Conservation (phyloP, 1,140 invertebrate species). For the Meloidogyne floridensis region DNA sequence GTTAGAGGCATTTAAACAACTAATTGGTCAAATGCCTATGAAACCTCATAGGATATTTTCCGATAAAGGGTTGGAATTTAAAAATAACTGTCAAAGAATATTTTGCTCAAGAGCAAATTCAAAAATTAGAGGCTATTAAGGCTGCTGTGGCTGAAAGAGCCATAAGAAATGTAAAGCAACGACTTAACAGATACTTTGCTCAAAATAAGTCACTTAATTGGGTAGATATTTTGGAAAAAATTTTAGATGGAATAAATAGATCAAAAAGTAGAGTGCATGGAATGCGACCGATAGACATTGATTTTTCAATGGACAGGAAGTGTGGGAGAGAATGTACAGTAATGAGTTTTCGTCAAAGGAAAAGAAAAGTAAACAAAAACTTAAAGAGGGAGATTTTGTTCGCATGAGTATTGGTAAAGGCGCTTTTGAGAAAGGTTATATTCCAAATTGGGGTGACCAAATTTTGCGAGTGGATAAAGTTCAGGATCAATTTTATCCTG, state of each 20-base stretch:
- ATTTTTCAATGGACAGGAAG: slow-evolving; percentile 1
- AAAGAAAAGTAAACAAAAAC: neutral
- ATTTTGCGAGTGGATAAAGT: slow-evolving; percentile 23
- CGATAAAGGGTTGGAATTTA: slow-evolving; percentile 28
- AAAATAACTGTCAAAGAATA: neutral
- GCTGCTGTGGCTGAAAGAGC: slow-evolving; percentile 20
- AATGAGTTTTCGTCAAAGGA: neutral
- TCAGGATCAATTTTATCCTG: neutral
- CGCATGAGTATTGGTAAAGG: slow-evolving; percentile 4
- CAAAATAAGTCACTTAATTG: slow-evolving; percentile 11
- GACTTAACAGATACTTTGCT: slow-evolving; percentile 15
- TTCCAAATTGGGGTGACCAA: slow-evolving; percentile 36
- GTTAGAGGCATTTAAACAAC: slow-evolving; percentile 11
- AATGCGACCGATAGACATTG: slow-evolving; percentile 23
- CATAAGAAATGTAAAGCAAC: slow-evolving; percentile 8
- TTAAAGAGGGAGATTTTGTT: neutral
- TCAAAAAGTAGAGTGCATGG: slow-evolving; percentile 16
- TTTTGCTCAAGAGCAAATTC: slow-evolving; percentile 18
- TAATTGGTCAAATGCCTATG: slow-evolving; percentile 13
- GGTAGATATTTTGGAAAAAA: slow-evolving; percentile 23
- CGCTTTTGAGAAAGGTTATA: slow-evolving; percentile 26
- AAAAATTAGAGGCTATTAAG: slow-evolving; percentile 21
- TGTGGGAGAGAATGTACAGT: slow-evolving; percentile 14
- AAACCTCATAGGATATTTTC: slow-evolving; percentile 16
- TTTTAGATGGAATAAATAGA: slow-evolving; percentile 12